Evolutionary conservation across 1,140 invertebrate species (phyloP).

Genomic region (Drosophila kepulauana): DNA sequence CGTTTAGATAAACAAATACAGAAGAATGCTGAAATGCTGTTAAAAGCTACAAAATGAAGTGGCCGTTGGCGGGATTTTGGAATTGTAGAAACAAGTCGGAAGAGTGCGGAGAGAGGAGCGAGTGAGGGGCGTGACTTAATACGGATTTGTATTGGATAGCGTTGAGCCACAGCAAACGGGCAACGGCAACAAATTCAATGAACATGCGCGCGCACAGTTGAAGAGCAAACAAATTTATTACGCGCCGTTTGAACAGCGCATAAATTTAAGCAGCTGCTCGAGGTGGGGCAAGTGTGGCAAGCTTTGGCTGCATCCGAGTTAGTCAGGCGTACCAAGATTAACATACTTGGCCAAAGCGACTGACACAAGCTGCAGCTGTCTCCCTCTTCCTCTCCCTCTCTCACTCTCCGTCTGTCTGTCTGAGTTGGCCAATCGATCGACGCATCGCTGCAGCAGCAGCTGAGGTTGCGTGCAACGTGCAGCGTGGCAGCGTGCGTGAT

Average conservation of each 20-base stretch:
- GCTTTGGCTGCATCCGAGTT: constrained; percentile 10
- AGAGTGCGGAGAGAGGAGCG: neutral
- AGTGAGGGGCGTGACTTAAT: neutral
- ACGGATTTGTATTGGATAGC: constrained; percentile 26
- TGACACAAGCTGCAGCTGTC: constrained; percentile 3
- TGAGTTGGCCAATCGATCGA: constrained; percentile 66
- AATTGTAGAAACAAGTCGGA: constrained; percentile 25
- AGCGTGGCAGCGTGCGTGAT: constrained; percentile 72
- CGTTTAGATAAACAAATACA: constrained; percentile 82
- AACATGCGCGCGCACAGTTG: constrained; percentile 80
- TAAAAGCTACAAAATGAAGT: constrained; percentile 81
- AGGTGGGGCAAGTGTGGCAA: neutral
- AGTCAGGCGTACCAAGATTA: constrained; percentile 74
- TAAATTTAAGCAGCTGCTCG: constrained; percentile 60
- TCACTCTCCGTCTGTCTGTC: constrained; percentile 6
- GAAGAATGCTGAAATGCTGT: constrained; percentile 81
- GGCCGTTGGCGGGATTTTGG: constrained; percentile 66
- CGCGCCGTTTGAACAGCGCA: constrained; percentile 83
- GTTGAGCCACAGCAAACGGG: constrained; percentile 2
- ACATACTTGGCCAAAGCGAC: constrained; percentile 65
- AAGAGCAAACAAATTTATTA: constrained; percentile 84
- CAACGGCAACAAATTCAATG: constrained; percentile 73
- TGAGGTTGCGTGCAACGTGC: constrained; percentile 60
- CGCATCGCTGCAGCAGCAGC: neutral
- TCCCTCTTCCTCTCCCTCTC: constrained; percentile 9